phyloP scores from a whole-genome alignment of 2,113 vertebrate genomes.

The Melanocharis versteri region DNA sequence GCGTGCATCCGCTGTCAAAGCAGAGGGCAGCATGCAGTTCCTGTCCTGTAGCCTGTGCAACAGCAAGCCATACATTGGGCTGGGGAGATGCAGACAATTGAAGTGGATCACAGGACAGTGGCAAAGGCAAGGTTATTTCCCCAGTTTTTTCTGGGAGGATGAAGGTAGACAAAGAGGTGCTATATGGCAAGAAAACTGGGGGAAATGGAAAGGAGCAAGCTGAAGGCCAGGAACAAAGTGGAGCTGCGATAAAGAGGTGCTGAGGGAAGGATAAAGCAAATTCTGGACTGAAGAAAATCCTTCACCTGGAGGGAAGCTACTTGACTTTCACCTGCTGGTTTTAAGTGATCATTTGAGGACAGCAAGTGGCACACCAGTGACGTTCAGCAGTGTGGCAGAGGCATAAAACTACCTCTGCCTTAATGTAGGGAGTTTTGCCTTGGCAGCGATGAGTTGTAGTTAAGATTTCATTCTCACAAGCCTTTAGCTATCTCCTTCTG shows the following conservation, averaged over 20 bases:
- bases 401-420: neutral
- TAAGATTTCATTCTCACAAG: neutral
- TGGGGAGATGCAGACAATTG: neutral
- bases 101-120: neutral
- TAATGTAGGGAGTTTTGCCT: neutral
- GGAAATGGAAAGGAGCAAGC: neutral
- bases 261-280: neutral
- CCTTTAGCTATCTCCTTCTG: neutral
- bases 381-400: neutral
- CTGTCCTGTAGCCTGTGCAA: neutral
- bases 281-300: neutral
- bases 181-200: neutral
- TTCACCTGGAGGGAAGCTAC: neutral
- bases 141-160: neutral
- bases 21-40: neutral
- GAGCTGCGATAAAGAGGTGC: neutral
- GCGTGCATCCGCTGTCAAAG: neutral
- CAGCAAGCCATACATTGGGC: accelerated
- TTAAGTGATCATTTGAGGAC: neutral
- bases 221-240: accelerated
- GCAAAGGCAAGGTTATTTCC: neutral
- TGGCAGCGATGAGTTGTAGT: neutral
- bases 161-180: neutral
- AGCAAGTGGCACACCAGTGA: neutral
- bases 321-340: neutral